Conservation (phyloP, 1,140 invertebrate genomes). For the Plectus sambesii region DNA sequence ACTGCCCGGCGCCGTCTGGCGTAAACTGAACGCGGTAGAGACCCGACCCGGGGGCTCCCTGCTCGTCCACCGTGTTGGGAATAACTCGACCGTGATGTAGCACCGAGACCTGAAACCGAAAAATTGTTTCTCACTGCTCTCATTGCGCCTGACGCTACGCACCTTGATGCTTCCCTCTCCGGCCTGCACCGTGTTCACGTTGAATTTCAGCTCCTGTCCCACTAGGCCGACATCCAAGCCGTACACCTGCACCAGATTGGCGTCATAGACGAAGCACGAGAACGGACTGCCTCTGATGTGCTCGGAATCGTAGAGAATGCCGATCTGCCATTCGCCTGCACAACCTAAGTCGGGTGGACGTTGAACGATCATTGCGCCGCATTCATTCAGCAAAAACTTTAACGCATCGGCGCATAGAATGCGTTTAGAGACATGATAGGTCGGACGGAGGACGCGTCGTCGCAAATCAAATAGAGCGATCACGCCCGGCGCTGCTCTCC, state of each 20-base stretch:
- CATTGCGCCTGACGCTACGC: conserved; percentile 1
- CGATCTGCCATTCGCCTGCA: conserved; percentile 75
- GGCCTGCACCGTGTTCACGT: conserved; percentile 65
- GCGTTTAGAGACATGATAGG: too few species aligned
- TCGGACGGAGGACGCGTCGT: too few species aligned
- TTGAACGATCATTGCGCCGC: conserved; percentile 7
- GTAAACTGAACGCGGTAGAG: conserved; percentile 76
- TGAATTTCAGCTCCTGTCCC: conserved; percentile 66
- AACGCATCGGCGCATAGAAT: background rate
- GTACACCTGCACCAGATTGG: conserved; percentile 64
- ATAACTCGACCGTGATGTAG: conserved; percentile 60
- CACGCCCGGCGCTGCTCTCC: too few species aligned
- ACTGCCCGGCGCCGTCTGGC: conserved; percentile 75
- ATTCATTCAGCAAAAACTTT: background rate
- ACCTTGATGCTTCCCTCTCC: conserved; percentile 71
- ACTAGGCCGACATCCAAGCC: conserved; percentile 64
- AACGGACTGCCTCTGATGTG: conserved; percentile 93
- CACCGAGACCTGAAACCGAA: conserved; percentile 64
- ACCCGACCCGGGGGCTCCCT: conserved; percentile 55
- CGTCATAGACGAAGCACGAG: conserved; percentile 90
- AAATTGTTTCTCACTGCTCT: conserved; percentile 30
- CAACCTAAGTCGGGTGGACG: background rate
- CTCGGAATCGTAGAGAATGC: conserved; percentile 82
- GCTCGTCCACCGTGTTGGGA: conserved; percentile 68
- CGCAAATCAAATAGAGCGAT: too few species aligned